Percentiles rank a stretch among this genome's conserved stretches.
These are phyloP conservation scores for Beroe forskalii DNA, from an alignment of 37 sponge, comb jelly and placozoan genomes.

Conservation along the genomic window DNA sequence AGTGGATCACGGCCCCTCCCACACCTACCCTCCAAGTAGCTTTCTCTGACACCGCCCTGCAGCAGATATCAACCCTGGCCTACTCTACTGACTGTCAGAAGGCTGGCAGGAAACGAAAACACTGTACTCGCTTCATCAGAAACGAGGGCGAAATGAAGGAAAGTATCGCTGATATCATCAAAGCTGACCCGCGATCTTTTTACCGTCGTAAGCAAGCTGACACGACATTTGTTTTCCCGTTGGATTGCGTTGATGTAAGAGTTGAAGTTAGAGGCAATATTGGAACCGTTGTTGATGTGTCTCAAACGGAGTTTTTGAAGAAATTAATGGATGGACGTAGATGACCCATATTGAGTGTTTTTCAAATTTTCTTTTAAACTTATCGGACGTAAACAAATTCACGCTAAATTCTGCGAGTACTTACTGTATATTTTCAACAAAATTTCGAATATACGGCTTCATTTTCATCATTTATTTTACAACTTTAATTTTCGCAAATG, in stretches of 20 bases:
- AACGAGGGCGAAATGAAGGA: background rate
- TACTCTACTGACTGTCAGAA: background rate
- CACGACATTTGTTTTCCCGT: constrained; percentile 2
- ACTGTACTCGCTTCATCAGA: background rate
- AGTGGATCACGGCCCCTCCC: background rate
- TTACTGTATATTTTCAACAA: too few species aligned
- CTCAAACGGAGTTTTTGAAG: background rate
- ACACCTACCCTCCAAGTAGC: background rate
- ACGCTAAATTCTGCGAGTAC: too few species aligned
- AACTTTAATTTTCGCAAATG: too few species aligned
- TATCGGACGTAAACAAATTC: too few species aligned
- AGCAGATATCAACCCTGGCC: background rate
- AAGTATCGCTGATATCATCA: constrained; percentile 5
- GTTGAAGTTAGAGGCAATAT: background rate
- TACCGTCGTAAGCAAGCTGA: constrained; percentile 45
- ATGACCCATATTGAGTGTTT: too few species aligned
- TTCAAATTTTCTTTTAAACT: too few species aligned
- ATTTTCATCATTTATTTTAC: too few species aligned
- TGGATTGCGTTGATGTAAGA: constrained; percentile 36
- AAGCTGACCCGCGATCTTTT: constrained; percentile 4
- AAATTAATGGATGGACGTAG: background rate
- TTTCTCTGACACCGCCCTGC: background rate
- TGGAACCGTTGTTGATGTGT: background rate
- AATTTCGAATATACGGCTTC: too few species aligned
- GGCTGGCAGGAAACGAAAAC: background rate